phyloP scores from a whole-genome alignment of 2,797 vertebrate species.

The Fistularia tabacaria region DNA sequence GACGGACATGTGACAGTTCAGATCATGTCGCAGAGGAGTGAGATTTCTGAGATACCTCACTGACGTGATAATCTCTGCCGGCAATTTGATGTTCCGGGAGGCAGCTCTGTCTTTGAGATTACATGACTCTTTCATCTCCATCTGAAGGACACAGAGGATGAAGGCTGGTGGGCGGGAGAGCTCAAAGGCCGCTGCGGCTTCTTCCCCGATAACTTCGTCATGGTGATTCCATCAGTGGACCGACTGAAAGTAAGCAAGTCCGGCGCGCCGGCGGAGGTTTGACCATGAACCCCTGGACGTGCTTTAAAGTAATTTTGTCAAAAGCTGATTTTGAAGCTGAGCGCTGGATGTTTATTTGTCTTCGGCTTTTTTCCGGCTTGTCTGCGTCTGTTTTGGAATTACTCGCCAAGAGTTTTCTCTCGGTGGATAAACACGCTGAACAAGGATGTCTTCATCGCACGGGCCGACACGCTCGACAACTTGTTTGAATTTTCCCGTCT shows the following conservation, averaged over 20 bases:
- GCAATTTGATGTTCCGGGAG: constrained; percentile 36
- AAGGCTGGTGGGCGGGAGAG: constrained; percentile 93
- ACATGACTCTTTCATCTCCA: constrained; percentile 48
- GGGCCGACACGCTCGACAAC: constrained; percentile 10
- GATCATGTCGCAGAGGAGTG: background rate
- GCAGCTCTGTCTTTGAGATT: constrained; percentile 20
- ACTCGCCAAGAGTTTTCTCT: constrained; percentile 57
- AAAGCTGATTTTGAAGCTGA: too few relatives aligned
- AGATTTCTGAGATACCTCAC: background rate
- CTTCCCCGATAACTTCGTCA: constrained; percentile 88
- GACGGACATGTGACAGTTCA: background rate
- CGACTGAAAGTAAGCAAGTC: constrained; percentile 66
- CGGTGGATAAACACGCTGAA: constrained; percentile 43
- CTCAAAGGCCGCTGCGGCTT: constrained; percentile 76
- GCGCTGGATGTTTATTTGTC: too few relatives aligned
- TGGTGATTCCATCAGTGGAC: constrained; percentile 72
- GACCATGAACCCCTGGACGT: background rate
- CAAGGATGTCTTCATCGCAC: constrained; percentile 19
- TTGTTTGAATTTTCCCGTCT: constrained; percentile 32
- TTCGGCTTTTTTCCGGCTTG: constrained; percentile 4
- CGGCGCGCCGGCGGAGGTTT: constrained; percentile 6
- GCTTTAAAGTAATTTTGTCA: background rate
- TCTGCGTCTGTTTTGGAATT: constrained; percentile 41
- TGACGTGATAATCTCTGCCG: constrained; percentile 30
- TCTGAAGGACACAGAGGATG: constrained; percentile 77